These are phyloP conservation scores for Eurystomus glaucurus DNA, from an alignment of 2,797 vertebrate genomes.

Conservation along the genomic window DNA sequence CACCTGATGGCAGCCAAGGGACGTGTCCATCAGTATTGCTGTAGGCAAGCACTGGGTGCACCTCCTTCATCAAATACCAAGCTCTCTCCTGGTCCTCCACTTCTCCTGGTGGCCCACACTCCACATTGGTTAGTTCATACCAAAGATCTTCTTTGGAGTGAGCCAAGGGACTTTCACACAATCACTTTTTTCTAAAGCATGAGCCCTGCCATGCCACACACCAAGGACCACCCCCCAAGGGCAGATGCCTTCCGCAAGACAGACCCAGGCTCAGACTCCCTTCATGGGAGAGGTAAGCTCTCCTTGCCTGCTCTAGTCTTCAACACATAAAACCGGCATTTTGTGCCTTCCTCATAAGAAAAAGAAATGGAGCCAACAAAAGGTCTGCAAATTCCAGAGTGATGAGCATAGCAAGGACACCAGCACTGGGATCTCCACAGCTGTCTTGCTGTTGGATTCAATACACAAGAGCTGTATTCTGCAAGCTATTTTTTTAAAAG, in stretches of 20 bases:
- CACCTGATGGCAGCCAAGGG: neutral
- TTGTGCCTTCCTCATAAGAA: neutral
- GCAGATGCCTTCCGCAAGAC: neutral
- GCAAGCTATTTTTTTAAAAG: neutral
- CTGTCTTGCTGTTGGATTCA: neutral
- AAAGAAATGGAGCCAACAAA: neutral
- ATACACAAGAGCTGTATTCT: neutral
- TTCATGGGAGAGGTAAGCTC: neutral
- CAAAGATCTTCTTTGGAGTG: neutral
- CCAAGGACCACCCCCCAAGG: no score
- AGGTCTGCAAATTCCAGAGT: neutral
- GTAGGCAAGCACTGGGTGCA: neutral
- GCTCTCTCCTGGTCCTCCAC: neutral
- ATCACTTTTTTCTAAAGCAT: neutral
- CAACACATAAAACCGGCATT: neutral
- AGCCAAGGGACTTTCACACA: neutral
- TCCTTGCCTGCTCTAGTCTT: neutral
- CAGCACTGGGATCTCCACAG: neutral
- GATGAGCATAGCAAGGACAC: neutral
- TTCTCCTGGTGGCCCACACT: neutral
- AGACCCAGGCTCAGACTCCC: neutral
- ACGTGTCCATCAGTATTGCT: rapidly evolving
- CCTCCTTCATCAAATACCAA: neutral
- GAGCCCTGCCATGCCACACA: neutral
- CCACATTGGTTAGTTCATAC: neutral